Evolutionary conservation across 2,888 invertebrate genomes (phyloP).

Genomic region (Cantharis lateralis): DNA sequence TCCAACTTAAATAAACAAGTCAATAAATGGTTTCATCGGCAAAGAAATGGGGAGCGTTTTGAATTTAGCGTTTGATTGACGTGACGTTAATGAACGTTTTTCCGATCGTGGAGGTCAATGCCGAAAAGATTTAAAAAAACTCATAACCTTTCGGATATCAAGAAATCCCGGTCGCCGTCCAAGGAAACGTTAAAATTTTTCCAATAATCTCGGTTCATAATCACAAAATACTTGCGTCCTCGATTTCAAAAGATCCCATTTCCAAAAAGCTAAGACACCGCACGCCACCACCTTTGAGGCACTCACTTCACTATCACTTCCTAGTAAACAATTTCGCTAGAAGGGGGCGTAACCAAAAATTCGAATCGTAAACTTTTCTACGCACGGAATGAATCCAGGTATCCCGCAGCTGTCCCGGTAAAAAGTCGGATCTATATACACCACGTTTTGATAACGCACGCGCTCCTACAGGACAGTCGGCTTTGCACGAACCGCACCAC

Average conservation of each 20-base stretch:
- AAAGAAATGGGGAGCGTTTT: neutral
- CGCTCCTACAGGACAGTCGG: constrained; percentile 16
- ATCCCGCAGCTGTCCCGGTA: neutral
- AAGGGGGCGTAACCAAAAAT: neutral
- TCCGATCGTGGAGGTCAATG: neutral
- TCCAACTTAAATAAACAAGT: neutral
- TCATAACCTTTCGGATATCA: neutral
- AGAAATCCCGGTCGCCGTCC: neutral
- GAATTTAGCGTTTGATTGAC: neutral
- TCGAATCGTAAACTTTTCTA: neutral
- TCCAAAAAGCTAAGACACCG: neutral
- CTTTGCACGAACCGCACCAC: neutral
- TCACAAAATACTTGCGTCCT: neutral
- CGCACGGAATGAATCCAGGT: neutral
- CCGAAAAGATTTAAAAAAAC: neutral
- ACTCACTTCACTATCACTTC: neutral
- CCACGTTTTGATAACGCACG: constrained; percentile 16
- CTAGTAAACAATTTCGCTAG: neutral
- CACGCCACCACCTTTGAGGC: neutral
- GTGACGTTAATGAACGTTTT: neutral
- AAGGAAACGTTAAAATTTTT: neutral
- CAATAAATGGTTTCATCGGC: neutral
- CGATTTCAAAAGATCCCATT: neutral
- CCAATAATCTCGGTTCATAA: neutral
- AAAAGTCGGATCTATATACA: constrained; percentile 18